Base-by-base conservation (phyloP, 2,797 vertebrate genomes). In the Cyprinella venusta region DNA sequence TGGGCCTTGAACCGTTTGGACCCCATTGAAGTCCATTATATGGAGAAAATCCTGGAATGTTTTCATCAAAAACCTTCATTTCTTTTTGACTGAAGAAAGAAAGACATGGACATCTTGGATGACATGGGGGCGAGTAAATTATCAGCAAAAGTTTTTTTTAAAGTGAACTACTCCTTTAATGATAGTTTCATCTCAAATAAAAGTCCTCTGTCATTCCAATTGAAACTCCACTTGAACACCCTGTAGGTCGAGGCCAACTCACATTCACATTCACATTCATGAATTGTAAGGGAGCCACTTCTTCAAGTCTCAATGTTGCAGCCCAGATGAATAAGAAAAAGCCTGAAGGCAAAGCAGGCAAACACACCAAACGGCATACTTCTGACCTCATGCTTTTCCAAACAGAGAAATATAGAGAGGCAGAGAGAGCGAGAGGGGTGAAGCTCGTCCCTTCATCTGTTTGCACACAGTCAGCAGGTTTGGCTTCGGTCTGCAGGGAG, bases 381-480 rank as follows among this genome's bases (percentile, higher is more conserved):
- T 64, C 19, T 75, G 81, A 79, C 63, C 76, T 68, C 84, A 78
- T 72, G 59, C 26, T 77, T 74, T 74, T 52, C 19, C 38, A 68
- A 68, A 68, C 69, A 24, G 76, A 38, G 18, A 69, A 56, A 74
- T 59, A 52, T 18, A 30, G 45, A 5, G 68, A 36, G 21, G 42
- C 12, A 24, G 16, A 26, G 40, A 79, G 71, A 76, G 42, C 83
- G 42, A 65, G 56, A 38, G 24, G 45, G 30, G 40, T 74, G 56
- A 81, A 84, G 83, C 59, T 82, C 50, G 19, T 88, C 87, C 86
- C 86, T 67, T 33, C 36, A 64, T 86, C 72, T 84, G 59, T 93
- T 89, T 90, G 89, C 87, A 80, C 61, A 80, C 88, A 92, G 93
- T 95, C 94, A 95, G 93, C 93, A 89, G 89, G 87, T 94, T 93